These are phyloP conservation scores for Ciconia maguari DNA, from an alignment of 2,113 vertebrate species.

Conservation along the genomic window DNA sequence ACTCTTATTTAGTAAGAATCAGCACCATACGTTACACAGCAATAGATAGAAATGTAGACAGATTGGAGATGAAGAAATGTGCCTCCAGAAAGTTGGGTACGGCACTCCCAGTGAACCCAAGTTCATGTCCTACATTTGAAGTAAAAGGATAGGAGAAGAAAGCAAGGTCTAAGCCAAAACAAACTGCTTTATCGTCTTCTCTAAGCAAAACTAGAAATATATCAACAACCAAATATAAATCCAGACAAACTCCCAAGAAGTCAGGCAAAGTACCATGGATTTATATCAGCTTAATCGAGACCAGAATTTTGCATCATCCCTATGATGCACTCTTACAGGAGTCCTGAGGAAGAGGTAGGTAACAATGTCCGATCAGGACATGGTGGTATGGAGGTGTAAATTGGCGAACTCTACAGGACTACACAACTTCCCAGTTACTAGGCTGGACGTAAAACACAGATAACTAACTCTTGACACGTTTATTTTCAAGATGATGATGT, in stretches of 20 bases:
- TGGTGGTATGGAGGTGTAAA: neutral
- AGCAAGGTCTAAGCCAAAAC: neutral
- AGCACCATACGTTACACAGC: neutral
- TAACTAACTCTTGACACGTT: neutral
- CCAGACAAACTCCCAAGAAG: neutral
- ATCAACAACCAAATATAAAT: neutral
- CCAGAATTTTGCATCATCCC: neutral
- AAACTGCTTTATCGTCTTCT: neutral
- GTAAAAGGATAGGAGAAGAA: neutral
- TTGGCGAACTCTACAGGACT: neutral
- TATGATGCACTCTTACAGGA: neutral
- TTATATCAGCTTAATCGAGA: neutral
- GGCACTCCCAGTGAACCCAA: neutral
- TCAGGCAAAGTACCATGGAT: neutral
- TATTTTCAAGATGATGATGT: neutral
- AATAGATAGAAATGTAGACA: neutral
- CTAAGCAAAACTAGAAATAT: neutral
- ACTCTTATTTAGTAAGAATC: slow-evolving; percentile 33
- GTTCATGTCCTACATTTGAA: neutral
- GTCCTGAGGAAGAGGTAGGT: neutral
- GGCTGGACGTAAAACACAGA: neutral
- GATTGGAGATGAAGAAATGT: neutral
- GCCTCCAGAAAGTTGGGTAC: neutral
- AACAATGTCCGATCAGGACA: neutral
- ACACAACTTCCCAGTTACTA: neutral